Percentiles rank a stretch among this genome's conserved stretches.
phyloP scores from a whole-genome alignment of 1,140 invertebrate species.

The Pristionchus pacificus region DNA sequence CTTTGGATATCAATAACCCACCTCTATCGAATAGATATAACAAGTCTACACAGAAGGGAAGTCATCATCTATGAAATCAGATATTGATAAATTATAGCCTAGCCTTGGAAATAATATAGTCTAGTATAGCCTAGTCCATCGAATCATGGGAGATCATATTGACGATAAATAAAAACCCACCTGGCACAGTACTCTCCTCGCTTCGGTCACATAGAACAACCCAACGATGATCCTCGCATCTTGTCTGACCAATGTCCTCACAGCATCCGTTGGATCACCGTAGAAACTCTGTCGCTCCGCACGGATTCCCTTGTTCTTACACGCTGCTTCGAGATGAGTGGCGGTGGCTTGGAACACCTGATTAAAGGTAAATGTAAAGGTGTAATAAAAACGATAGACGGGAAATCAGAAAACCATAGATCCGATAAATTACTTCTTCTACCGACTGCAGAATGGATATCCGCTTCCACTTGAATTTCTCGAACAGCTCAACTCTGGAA shows the following conservation, averaged over 20 bases:
- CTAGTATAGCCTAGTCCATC: no score
- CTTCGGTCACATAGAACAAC: constrained; percentile 93
- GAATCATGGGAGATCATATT: no score
- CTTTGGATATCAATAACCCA: no score
- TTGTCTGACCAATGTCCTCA: constrained; percentile 81
- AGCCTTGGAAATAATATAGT: no score
- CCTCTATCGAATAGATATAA: no score
- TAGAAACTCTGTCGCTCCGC: constrained; percentile 92
- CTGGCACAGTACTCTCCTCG: constrained; percentile 89
- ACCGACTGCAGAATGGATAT: constrained; percentile 96
- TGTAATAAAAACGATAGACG: background rate
- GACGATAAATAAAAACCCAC: constrained; percentile 63
- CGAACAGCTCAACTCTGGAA: constrained; percentile 80
- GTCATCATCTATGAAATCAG: no score
- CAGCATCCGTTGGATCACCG: constrained; percentile 82
- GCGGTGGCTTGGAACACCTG: constrained; percentile 92
- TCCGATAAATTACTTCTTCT: no score
- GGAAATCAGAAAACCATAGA: background rate
- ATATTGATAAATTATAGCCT: no score
- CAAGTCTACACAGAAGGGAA: no score
- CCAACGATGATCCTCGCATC: constrained; percentile 95
- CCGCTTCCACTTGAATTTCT: constrained; percentile 91
- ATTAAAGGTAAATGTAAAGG: no score
- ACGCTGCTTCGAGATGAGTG: constrained; percentile 88
- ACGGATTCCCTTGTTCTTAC: constrained; percentile 85